phyloP scores from a whole-genome alignment of 2,888 invertebrate species.

The Andrena hattorfiana region DNA sequence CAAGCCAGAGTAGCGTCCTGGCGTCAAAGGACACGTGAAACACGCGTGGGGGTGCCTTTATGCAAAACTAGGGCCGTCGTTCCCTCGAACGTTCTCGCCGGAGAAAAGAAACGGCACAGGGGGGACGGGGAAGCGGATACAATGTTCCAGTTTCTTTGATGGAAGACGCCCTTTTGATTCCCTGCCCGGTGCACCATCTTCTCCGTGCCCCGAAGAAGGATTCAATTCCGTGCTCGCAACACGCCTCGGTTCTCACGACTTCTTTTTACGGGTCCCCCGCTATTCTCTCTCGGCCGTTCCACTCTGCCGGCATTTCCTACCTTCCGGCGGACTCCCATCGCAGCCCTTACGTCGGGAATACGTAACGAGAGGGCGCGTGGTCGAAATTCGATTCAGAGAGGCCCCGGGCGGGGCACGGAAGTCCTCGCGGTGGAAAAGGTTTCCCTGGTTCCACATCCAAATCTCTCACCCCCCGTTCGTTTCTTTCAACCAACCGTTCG shows the following conservation, averaged over 20 bases:
- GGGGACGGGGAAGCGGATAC: constrained; percentile 43
- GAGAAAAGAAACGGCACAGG: constrained; percentile 21
- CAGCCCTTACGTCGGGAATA: constrained; percentile 62
- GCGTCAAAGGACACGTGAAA: constrained; percentile 21
- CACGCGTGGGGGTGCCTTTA: constrained; percentile 9
- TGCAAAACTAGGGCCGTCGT: constrained; percentile 47
- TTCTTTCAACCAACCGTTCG: neutral
- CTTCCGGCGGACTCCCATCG: constrained; percentile 55
- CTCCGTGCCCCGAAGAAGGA: constrained; percentile 66
- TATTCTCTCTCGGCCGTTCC: constrained; percentile 55
- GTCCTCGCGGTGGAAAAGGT: constrained; percentile 63
- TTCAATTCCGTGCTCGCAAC: constrained; percentile 78
- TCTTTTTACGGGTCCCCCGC: constrained; percentile 68
- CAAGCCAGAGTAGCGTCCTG: neutral
- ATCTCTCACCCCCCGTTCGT: neutral
- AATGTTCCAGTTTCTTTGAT: constrained; percentile 56
- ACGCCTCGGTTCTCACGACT: constrained; percentile 77
- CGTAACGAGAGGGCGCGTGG: constrained; percentile 69
- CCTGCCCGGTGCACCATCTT: constrained; percentile 51
- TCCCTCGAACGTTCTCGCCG: constrained; percentile 20
- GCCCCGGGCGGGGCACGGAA: constrained; percentile 50
- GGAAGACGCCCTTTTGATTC: constrained; percentile 66
- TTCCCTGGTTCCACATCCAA: constrained; percentile 53
- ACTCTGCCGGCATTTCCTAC: constrained; percentile 36
- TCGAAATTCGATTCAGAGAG: constrained; percentile 64